phyloP scores from a whole-genome alignment of 2,888 invertebrate genomes.

The Esperia sulphurella region DNA sequence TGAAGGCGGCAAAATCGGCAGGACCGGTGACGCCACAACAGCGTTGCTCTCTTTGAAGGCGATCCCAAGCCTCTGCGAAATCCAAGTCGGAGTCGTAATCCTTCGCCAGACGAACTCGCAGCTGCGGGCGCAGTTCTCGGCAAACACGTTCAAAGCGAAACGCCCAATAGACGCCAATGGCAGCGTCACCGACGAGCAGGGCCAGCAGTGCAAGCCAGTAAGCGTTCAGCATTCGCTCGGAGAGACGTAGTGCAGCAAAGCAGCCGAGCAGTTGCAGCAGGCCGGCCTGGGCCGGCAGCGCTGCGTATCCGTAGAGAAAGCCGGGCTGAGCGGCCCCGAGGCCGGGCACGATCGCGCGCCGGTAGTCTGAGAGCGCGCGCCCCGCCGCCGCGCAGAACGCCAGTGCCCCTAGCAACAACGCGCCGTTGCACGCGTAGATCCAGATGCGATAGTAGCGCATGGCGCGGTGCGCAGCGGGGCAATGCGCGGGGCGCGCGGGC shows the following conservation, averaged over 20 bases:
- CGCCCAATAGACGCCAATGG: constrained; percentile 92
- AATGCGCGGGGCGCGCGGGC: constrained; percentile 73
- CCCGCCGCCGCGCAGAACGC: constrained; percentile 89
- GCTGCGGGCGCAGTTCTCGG: constrained; percentile 84
- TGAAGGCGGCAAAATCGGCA: constrained; percentile 69
- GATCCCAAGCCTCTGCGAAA: constrained; percentile 88
- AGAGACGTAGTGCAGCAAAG: constrained; percentile 88
- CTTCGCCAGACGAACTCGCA: constrained; percentile 80
- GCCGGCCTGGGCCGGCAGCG: constrained; percentile 86
- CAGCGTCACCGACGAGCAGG: constrained; percentile 89
- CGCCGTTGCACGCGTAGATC: constrained; percentile 95
- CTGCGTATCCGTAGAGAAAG: constrained; percentile 91
- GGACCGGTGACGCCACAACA: constrained; percentile 89
- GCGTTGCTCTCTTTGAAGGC: constrained; percentile 84
- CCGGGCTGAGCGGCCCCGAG: constrained; percentile 88
- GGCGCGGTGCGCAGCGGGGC: constrained; percentile 80
- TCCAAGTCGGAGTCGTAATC: constrained; percentile 86
- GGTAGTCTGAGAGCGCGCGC: constrained; percentile 84
- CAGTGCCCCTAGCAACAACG: constrained; percentile 89
- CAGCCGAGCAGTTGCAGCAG: constrained; percentile 88
- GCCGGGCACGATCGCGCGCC: constrained; percentile 85
- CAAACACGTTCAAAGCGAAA: constrained; percentile 88
- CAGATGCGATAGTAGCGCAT: constrained; percentile 92
- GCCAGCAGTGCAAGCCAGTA: constrained; percentile 90
- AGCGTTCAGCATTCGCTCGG: constrained; percentile 88